A percentile compares a stretch with the other conserved stretches of the same genome.
phyloP scores from a whole-genome alignment of 2,113 vertebrate genomes.

The Eubucco bourcierii region DNA sequence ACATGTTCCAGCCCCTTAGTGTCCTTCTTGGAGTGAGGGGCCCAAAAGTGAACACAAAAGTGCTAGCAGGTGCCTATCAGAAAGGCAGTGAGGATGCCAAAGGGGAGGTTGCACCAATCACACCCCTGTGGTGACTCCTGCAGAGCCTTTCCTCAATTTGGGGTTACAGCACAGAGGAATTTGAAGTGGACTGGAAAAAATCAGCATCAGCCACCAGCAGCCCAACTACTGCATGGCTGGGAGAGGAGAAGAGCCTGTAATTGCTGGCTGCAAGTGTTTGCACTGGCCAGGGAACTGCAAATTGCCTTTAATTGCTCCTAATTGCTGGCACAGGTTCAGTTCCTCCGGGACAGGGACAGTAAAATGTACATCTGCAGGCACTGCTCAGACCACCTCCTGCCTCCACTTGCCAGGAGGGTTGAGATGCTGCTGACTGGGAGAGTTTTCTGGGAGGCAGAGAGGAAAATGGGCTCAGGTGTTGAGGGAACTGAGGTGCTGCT shows the following conservation, averaged over 20 bases:
- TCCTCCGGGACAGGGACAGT: background rate
- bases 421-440: background rate
- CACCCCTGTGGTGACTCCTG: rapidly evolving
- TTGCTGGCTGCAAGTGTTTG: constrained; percentile 36
- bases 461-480: rapidly evolving
- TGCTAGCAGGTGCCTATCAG: background rate
- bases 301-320: constrained; percentile 57
- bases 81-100: background rate
- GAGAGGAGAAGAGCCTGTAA: constrained; percentile 10
- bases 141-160: rapidly evolving
- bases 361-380: background rate
- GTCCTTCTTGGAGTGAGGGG: too few species aligned
- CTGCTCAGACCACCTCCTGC: background rate
- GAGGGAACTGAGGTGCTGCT: background rate
- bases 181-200: background rate
- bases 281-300: constrained; percentile 36
- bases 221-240: background rate
- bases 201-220: background rate
- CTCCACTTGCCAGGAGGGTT: rapidly evolving
- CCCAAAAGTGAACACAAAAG: too few species aligned
- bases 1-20: too few species aligned
- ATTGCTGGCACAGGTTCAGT: constrained; percentile 52
- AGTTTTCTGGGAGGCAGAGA: background rate
- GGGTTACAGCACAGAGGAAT: background rate
- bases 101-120: background rate